Base-by-base conservation (phyloP, 2,797 vertebrate genomes). In the Syngnathus rostellatus region DNA sequence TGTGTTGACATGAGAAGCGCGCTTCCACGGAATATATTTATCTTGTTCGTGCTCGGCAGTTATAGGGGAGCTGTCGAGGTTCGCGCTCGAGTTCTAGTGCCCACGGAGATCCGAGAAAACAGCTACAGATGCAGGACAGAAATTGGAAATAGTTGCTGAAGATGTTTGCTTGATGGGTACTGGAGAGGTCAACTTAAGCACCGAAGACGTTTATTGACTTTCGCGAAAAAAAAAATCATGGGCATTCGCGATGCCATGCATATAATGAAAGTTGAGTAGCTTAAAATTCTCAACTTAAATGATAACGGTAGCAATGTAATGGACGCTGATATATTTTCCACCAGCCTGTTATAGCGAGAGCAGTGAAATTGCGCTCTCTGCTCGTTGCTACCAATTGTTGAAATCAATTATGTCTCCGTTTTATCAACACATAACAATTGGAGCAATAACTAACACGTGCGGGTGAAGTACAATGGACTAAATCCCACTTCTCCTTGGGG, bases 401-500 rank as follows among this genome's bases (percentile, higher is more conserved):
- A 58, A 58, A 60, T 40, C 40, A 2, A 14, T 10, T 62, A 43
- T 62, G 43, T 43, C 40, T 25, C 21, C 38, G 21, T 38, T 17
- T 31, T 8, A 58, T 58, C 31, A 12, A 17, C 37, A 12, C 39
- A 3, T n/a, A 62, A 23, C 8, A 41, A 23, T 11, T 23, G 11
- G 38, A 41, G 1, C 21, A 41, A 62, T 62, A 41, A 62, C 19
- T 60, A 19, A 21, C 5, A 40, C 14, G 11, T 43, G 10, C 10
- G 14, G 2, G 40, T 43, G n/a, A 60, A 40, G 9, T 6, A 41
- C 38, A 39, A n/a, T 11, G 21, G 39, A 60, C 8, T 17, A 61
- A 62, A 62, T 62, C 60, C n/a, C 21, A 62, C 45, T 62, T 62
- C 40, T 41, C 60, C 41, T 62, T 62, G 25, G 21, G 41, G 41